Conservation (phyloP, 2,113 vertebrate genomes). For the Hippocampus zosterae region DNA sequence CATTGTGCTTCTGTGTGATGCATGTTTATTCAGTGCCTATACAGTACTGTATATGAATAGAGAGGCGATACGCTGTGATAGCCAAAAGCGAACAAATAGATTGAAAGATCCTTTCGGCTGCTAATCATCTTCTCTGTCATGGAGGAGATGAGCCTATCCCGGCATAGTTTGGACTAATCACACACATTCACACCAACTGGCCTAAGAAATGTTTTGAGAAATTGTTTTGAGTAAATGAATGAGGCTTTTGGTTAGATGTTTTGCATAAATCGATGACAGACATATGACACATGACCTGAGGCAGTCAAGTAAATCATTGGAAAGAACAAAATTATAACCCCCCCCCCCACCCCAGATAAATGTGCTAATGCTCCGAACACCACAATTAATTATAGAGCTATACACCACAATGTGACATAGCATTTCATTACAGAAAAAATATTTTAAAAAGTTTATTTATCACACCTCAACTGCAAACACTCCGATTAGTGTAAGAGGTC, state of each 20-base stretch:
- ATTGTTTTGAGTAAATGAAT: neutral
- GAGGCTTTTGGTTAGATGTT: neutral
- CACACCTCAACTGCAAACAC: neutral
- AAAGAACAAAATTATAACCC: neutral
- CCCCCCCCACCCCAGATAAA: neutral
- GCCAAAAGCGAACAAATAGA: slow-evolving; percentile 21
- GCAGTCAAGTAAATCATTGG: neutral
- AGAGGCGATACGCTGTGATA: slow-evolving; percentile 18
- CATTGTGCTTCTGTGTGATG: slow-evolving; percentile 37
- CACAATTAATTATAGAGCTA: neutral
- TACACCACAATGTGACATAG: neutral
- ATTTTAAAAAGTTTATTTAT: neutral
- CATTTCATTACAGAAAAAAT: neutral
- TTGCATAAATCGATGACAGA: neutral
- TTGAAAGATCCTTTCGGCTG: neutral
- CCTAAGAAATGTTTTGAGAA: too few species aligned
- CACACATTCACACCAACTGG: neutral
- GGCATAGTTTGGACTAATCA: neutral
- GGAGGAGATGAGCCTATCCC: neutral
- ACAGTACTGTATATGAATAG: slow-evolving; percentile 2
- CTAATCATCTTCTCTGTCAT: neutral
- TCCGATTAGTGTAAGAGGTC: neutral
- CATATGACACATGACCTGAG: too few species aligned
- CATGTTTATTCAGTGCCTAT: slow-evolving; percentile 18
- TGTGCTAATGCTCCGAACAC: neutral